These are phyloP conservation scores for Capromys pilorides DNA, from an alignment of 2,797 vertebrate genomes.

Conservation along the genomic window DNA sequence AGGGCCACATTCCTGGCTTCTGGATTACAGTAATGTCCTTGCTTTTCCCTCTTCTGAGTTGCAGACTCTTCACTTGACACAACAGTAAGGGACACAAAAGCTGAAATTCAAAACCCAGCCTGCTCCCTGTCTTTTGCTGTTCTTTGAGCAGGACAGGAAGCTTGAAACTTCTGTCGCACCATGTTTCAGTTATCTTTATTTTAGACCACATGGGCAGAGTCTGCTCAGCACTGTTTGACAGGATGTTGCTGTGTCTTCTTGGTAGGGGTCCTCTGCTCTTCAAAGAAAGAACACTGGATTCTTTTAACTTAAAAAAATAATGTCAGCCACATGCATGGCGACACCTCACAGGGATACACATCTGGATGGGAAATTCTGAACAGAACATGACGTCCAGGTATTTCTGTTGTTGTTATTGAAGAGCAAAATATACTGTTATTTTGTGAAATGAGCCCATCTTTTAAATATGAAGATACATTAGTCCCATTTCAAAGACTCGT, in stretches of 20 bases:
- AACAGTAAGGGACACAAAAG: constrained; percentile 63
- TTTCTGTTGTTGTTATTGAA: not conserved
- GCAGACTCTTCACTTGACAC: not conserved
- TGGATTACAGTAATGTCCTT: not conserved
- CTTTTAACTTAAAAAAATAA: constrained; percentile 40
- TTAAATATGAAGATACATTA: not conserved
- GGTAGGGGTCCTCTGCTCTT: constrained; percentile 62
- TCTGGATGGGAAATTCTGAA: constrained; percentile 56
- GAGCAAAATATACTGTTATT: not conserved
- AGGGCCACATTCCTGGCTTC: not conserved
- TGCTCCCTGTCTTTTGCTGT: constrained; percentile 41
- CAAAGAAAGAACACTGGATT: constrained; percentile 72
- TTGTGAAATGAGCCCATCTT: not conserved
- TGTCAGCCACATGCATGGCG: constrained; percentile 55
- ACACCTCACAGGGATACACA: not conserved
- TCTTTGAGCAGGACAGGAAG: constrained; percentile 54
- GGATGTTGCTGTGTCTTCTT: constrained; percentile 76
- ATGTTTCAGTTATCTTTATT: constrained; percentile 81
- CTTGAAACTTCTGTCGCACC: constrained; percentile 66
- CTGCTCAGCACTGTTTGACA: constrained; percentile 68
- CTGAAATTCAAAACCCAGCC: constrained; percentile 56
- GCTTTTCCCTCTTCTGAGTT: not conserved
- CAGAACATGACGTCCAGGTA: not conserved
- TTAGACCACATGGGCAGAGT: constrained; percentile 71
- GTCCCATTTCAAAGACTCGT: not conserved